Conservation (phyloP, 2,113 vertebrate genomes). For the Chunga burmeisteri region DNA sequence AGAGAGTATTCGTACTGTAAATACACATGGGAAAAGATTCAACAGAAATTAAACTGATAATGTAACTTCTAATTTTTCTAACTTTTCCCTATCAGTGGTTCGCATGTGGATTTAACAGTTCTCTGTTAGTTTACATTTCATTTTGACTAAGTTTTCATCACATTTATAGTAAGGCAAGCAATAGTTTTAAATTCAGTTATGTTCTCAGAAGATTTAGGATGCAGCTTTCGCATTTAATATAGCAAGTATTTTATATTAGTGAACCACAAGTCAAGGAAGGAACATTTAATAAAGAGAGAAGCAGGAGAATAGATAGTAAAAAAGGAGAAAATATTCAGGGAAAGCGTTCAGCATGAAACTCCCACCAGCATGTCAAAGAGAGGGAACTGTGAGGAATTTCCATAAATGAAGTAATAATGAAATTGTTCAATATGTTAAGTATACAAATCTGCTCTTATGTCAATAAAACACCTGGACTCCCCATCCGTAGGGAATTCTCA, state of each 20-base stretch:
- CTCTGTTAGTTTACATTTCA: not conserved
- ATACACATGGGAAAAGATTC: not conserved
- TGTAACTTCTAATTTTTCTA: not conserved
- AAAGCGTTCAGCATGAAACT: not conserved
- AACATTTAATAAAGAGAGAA: not conserved
- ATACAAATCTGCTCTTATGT: not conserved
- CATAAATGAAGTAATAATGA: not conserved
- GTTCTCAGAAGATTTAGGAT: not conserved
- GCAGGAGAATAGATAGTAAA: not conserved
- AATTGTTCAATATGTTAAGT: not conserved
- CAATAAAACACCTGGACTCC: not conserved
- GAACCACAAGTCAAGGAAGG: not conserved
- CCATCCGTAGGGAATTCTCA: not conserved
- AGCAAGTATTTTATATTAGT: not conserved
- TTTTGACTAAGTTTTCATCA: not conserved
- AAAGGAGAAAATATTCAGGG: not conserved
- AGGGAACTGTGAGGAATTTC: not conserved
- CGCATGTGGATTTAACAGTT: not conserved
- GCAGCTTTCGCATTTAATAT: not conserved
- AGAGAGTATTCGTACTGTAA: conserved; percentile 1
- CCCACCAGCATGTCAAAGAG: not conserved
- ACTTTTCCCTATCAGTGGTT: not conserved
- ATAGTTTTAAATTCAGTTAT: not conserved
- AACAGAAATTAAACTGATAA: not conserved
- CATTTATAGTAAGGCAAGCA: not conserved